Conservation (phyloP, 2,113 vertebrate genomes). For the Nibea coibor region DNA sequence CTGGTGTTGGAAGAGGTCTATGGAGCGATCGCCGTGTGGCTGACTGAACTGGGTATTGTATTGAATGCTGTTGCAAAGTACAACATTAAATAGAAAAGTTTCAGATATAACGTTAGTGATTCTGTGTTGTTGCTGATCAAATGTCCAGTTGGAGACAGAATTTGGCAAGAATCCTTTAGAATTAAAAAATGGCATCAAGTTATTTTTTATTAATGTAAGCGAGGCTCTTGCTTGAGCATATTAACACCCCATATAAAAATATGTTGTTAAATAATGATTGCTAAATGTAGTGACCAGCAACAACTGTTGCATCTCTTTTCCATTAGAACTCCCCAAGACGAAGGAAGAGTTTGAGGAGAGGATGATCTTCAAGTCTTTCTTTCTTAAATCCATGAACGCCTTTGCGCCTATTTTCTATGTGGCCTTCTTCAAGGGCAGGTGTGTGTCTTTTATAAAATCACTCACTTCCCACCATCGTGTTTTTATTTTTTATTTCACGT, state of each 20-base stretch:
- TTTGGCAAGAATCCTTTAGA: too few species aligned
- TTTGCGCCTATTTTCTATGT: conserved; percentile 98
- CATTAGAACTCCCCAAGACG: conserved; percentile 94
- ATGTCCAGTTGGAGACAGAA: too few species aligned
- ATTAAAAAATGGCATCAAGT: too few species aligned
- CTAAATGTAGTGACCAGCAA: background rate
- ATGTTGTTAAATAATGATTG: background rate
- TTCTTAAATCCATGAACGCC: conserved; percentile 97
- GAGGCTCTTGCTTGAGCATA: background rate
- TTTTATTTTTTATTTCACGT: background rate
- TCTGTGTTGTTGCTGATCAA: background rate
- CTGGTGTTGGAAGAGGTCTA: conserved; percentile 98
- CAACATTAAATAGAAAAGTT: background rate
- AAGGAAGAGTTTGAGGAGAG: conserved; percentile 94
- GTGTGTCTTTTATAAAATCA: conserved; percentile 42
- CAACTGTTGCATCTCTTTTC: conserved; percentile 34
- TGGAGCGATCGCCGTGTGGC: conserved; percentile 93
- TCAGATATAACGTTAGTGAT: background rate
- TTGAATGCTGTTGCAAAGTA: background rate
- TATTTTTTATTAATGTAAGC: too few species aligned
- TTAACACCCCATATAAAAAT: background rate
- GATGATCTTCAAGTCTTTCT: conserved; percentile 95
- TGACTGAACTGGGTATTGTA: conserved; percentile 93
- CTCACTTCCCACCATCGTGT: background rate
- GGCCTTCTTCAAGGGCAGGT: conserved; percentile 99